Percentiles rank a stretch among this genome's conserved stretches.
phyloP scores from a whole-genome alignment of 2,888 invertebrate species.

The Cryptophagus acutangulus region DNA sequence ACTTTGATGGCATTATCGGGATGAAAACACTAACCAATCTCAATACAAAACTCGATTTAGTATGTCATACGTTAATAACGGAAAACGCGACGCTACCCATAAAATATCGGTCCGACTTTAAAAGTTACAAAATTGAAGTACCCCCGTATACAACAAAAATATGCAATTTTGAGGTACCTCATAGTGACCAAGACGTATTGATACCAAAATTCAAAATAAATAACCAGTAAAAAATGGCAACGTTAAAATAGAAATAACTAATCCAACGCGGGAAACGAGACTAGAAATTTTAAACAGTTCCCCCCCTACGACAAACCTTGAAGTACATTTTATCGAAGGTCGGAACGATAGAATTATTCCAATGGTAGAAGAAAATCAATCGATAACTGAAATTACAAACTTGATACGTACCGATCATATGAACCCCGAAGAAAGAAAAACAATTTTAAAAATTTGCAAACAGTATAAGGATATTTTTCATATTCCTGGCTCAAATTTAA shows the following conservation, averaged over 20 bases:
- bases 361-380: background rate
- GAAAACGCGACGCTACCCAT: conserved; percentile 9
- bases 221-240: too few relatives aligned
- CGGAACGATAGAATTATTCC: background rate
- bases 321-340: background rate
- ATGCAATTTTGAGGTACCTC: background rate
- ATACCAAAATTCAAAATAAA: background rate
- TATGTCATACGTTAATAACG: conserved; percentile 11
- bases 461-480: conserved; percentile 4
- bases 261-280: too few relatives aligned
- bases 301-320: too few relatives aligned
- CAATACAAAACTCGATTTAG: too few relatives aligned
- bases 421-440: conserved; percentile 3
- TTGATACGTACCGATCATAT: conserved; percentile 15
- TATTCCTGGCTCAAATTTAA: background rate
- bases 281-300: too few relatives aligned
- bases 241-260: too few relatives aligned
- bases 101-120: conserved; percentile 5
- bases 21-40: conserved; percentile 12
- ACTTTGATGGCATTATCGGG: conserved; percentile 18
- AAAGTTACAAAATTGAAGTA: conserved; percentile 12
- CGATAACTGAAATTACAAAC: conserved; percentile 4
- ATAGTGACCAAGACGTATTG: conserved; percentile 1
- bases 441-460: conserved; percentile 1
- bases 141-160: background rate